A percentile compares a stretch with the other conserved stretches of the same genome.
Evolutionary conservation across 2,113 vertebrate species (phyloP).

Genomic region (Austrofundulus limnaeus): DNA sequence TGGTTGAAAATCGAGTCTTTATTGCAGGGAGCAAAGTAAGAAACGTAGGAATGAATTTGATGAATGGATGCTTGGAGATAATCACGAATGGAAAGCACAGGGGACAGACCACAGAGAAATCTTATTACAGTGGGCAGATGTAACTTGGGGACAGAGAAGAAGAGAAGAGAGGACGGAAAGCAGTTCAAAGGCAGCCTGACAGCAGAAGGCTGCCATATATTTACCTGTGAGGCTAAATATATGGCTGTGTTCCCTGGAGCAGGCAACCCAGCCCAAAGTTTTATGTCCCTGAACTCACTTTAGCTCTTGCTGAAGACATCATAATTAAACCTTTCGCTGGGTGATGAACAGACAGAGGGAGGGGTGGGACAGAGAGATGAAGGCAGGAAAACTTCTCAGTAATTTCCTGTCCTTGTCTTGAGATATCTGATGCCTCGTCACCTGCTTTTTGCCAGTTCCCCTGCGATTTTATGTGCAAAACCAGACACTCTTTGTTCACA

Average conservation of each 20-base stretch:
- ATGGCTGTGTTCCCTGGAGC: conserved; percentile 27
- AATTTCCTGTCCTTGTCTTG: conserved; percentile 51
- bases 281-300: conserved; percentile 52
- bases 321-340: conserved; percentile 19
- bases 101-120: conserved; percentile 2
- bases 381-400: conserved; percentile 29
- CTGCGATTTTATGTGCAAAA: conserved; percentile 23
- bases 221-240: conserved; percentile 42
- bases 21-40: conserved; percentile 38
- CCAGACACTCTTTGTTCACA: conserved; percentile 45
- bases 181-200: conserved; percentile 9
- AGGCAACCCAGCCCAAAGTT: conserved; percentile 22
- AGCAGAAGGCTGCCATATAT: conserved; percentile 18
- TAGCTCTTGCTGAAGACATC: conserved; percentile 28
- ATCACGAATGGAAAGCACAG: conserved; percentile 6
- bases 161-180: conserved; percentile 1
- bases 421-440: conserved; percentile 34
- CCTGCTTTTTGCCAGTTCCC: conserved; percentile 51
- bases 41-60: conserved; percentile 10
- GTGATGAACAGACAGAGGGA: conserved; percentile 1
- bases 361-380: conserved; percentile 7
- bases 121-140: conserved; percentile 4
- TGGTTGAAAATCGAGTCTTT: conserved; percentile 64
- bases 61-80: conserved; percentile 20
- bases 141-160: background rate